These are phyloP conservation scores for Druceiella hillmani DNA, from an alignment of 2,888 invertebrate species.

Conservation along the genomic window DNA sequence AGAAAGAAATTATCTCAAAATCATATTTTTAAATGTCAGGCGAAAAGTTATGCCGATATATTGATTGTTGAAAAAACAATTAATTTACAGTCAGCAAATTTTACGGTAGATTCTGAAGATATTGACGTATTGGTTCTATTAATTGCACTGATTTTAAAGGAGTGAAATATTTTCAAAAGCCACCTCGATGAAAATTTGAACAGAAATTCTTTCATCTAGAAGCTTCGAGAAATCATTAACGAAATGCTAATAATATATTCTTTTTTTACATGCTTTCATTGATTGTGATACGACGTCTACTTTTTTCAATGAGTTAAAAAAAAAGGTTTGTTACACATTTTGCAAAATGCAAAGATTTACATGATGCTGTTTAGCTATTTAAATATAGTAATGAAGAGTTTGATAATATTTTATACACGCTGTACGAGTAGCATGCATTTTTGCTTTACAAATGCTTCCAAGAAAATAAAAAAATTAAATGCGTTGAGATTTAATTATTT, in stretches of 20 bases:
- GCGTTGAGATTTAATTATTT: slow-evolving; percentile 6
- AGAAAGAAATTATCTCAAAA: slow-evolving; percentile 4
- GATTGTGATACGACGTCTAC: too few relatives aligned
- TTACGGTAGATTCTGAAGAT: too few relatives aligned
- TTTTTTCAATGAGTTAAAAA: slow-evolving; percentile 2
- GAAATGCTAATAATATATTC: slow-evolving; percentile 5
- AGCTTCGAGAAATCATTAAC: slow-evolving; percentile 4
- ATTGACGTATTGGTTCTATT: too few relatives aligned
- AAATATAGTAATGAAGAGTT: slow-evolving; percentile 6
- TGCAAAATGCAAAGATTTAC: slow-evolving; percentile 14
- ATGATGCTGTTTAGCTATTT: slow-evolving; percentile 5
- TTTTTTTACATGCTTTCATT: slow-evolving; percentile 7
- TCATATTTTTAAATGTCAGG: slow-evolving; percentile 1
- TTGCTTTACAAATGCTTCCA: slow-evolving; percentile 2
- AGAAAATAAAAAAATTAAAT: slow-evolving; percentile 5
- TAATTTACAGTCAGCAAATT: slow-evolving; percentile 3
- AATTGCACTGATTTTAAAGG: too few relatives aligned
- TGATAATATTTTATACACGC: slow-evolving; percentile 8
- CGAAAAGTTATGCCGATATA: slow-evolving; percentile 3
- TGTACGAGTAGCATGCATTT: slow-evolving; percentile 9
- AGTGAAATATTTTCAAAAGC: too few relatives aligned
- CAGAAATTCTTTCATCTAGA: slow-evolving; percentile 4
- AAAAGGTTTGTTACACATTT: slow-evolving; percentile 2
- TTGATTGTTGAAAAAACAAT: slow-evolving; percentile 6
- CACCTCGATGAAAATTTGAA: too few relatives aligned